These are phyloP conservation scores for Tokudaia tokunoshimensis DNA, from an alignment of 2,797 vertebrate genomes.

Conservation along the genomic window DNA sequence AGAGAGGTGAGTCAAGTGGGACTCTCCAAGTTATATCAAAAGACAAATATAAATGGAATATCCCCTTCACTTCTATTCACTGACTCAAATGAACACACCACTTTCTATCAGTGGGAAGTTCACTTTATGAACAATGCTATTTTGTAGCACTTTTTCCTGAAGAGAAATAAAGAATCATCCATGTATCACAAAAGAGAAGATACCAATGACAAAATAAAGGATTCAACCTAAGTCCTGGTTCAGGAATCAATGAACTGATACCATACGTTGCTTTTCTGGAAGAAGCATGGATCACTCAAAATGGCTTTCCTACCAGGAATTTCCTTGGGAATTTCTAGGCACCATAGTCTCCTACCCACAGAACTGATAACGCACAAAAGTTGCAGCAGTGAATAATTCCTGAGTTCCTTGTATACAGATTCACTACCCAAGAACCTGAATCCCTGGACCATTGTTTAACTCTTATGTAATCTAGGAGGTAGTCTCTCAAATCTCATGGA, in stretches of 20 bases:
- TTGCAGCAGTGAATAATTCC: neutral
- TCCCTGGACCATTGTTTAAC: neutral
- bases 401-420: neutral
- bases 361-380: neutral
- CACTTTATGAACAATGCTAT: constrained; percentile 51
- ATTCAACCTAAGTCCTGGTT: neutral
- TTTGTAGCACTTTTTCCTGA: neutral
- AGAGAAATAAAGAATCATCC: neutral
- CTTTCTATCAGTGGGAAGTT: constrained; percentile 44
- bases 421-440: neutral
- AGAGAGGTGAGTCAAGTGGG: neutral
- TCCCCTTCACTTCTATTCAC: constrained; percentile 23
- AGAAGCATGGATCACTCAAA: neutral
- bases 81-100: constrained; percentile 30
- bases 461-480: neutral
- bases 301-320: neutral
- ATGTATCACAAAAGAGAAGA: neutral
- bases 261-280: neutral
- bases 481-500: neutral
- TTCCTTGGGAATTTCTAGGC: neutral
- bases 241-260: neutral
- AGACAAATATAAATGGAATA: constrained; percentile 35
- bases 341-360: neutral
- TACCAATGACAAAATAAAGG: neutral
- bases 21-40: neutral